Base-by-base conservation (phyloP, 2,888 invertebrate genomes). In the Odontothrips loti region DNA sequence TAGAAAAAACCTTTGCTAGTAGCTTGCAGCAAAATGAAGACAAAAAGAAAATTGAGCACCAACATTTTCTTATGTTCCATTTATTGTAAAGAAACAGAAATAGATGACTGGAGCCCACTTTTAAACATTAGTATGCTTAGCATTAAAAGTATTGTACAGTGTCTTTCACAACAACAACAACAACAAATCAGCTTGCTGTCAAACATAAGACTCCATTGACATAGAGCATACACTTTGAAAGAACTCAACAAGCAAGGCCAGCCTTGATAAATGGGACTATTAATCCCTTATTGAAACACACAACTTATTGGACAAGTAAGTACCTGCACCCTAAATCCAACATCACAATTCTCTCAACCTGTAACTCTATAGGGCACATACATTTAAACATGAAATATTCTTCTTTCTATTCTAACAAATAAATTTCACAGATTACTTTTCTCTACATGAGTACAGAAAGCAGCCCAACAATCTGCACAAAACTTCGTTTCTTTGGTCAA, bases 181-280 rank as follows among this genome's bases (percentile, higher is more conserved):
- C n/a, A 58, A 58, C 6, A 58, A 58, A 43, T 43, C 34, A 43
- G 34, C 68, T 75, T 75, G 68, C n/a, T 75, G n/a, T 75, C 0
- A 20, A 58, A 58, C 8, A 75, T 75, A 23, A 75, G 27, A 75
- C 68, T 68, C 23, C 12, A 27, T 27, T 75, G 23, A 27, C 12
- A 27, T 75, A 27, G 58, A 58, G n/a, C 15, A 58, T 58, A 75
- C 23, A 75, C 68, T 75, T 27, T 75, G 68, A 27, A 75, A 27
- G 23, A 75, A 23, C 8, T 75, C 68, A 75, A 75, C 68, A 75
- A 27, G 27, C 68, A 75, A 27, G 27, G 68, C 68, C 68, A 75
- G 68, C 68, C 68, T 75, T 23, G 68, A 27, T 75, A 12, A 75
- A 75, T 27, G 23, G 27, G 68, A 27, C 23, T 23, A 27, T 11